These are phyloP conservation scores for Parazoanthus swiftii DNA, from an alignment of 92 coral and sea anemone species.

Conservation along the genomic window DNA sequence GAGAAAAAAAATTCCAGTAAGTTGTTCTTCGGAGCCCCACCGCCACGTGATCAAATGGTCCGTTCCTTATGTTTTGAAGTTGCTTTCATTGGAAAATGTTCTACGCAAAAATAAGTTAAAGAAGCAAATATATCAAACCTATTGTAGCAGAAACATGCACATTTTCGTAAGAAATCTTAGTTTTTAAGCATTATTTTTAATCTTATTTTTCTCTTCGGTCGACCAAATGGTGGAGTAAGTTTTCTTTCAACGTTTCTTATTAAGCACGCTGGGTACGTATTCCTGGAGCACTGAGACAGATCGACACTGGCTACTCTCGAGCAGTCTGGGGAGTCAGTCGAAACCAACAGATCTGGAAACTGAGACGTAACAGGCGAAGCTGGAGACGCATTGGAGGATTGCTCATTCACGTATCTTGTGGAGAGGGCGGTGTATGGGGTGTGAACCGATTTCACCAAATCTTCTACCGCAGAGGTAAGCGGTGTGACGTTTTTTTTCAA, in stretches of 20 bases:
- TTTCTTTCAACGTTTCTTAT: neutral
- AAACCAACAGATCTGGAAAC: conserved; percentile 20
- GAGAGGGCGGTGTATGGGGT: conserved; percentile 55
- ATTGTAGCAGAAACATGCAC: no score
- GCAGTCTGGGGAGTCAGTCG: conserved; percentile 40
- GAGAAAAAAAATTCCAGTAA: no score
- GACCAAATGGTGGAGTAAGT: neutral
- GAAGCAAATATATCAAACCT: no score
- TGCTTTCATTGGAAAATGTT: no score
- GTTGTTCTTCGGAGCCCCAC: no score
- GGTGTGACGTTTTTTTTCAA: neutral
- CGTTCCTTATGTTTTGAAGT: no score
- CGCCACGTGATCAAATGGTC: no score
- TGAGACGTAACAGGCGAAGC: conserved; percentile 35
- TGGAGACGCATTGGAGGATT: conserved; percentile 27
- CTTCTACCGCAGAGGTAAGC: conserved; percentile 32
- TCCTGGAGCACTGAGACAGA: conserved; percentile 9
- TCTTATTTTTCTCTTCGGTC: neutral
- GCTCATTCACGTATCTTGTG: conserved; percentile 25
- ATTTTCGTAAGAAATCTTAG: no score
- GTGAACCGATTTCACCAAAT: conserved; percentile 38
- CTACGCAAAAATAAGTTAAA: no score
- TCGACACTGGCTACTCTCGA: conserved; percentile 45
- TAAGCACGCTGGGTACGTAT: conserved; percentile 24
- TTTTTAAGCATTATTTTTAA: no score